Base-by-base conservation (phyloP, 2,888 invertebrate genomes). In the Taenaris catops region DNA sequence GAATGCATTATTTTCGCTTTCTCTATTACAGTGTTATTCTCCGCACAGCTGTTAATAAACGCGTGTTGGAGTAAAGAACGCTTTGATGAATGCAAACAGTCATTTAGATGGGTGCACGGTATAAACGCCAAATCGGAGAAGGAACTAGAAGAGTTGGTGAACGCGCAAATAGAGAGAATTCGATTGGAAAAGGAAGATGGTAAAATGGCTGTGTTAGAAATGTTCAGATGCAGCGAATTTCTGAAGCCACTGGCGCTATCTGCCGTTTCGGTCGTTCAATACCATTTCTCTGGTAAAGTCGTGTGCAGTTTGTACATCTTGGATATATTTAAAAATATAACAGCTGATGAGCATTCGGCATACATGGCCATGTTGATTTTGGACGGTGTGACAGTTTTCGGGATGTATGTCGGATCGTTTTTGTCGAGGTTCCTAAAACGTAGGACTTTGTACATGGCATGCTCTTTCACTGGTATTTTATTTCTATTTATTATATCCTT, bases 321-420 rank as follows among this genome's bases (percentile, higher is more conserved):
- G 20, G 67, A 68, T 40, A 51, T 75, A 20, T 58, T 71, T 8
- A 58, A 45, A 7, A 48, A 60, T 43, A 68, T 75, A 12, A 69
- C 71, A 0, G 40, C 46, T 2, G 62, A 56, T 10, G 67, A 73
- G 38, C 41, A 48, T 1, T 55, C 63, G 0, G 68, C 71, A 0
- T 73, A 68, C 8, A 61, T 50, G 1, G 68, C 63, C 2, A 75
- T 75, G 75, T 49, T 76, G 4, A 59, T 75, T 27, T 50, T 75
- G 28, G 75, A 76, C 23, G 74, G 67, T 1, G 57, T 73, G 1
- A 74, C 72, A n/a, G 63, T 76, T 23, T 23, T 51, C 0, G 48
- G 51, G 0, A 44, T 58, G 24, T 59, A 57, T 16, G 25, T 45
- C 1, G 64, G 59, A 0, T 49, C 56, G 1, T 49, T 47, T 32